These are phyloP conservation scores for Gulo gulo DNA, from an alignment of 2,113 vertebrate species.

Conservation along the genomic window DNA sequence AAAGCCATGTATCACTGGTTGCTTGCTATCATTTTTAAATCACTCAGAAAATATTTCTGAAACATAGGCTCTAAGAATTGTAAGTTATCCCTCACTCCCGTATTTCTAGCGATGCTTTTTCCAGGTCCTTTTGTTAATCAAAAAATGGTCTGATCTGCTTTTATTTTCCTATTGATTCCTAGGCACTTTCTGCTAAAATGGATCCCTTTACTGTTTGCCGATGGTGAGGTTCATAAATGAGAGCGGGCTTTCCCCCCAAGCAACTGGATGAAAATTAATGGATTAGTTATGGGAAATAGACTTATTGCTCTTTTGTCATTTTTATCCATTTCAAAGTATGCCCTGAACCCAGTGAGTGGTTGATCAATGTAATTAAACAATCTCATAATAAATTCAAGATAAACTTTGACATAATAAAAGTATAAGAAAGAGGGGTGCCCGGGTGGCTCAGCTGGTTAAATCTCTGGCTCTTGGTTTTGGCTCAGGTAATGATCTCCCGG, in stretches of 20 bases:
- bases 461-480: neutral
- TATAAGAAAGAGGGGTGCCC: neutral
- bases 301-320: slow-evolving; percentile 25
- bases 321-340: slow-evolving; percentile 21
- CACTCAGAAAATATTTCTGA: neutral
- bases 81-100: neutral
- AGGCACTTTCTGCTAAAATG: neutral
- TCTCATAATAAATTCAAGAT: slow-evolving; percentile 14
- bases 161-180: neutral
- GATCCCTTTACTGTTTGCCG: neutral
- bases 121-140: neutral
- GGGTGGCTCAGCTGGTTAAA: neutral
- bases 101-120: neutral
- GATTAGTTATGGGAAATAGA: neutral
- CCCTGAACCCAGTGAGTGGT: neutral
- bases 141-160: neutral
- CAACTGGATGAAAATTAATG: slow-evolving; percentile 9
- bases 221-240: neutral
- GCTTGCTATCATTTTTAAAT: neutral
- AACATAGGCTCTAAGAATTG: neutral
- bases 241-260: neutral
- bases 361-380: slow-evolving; percentile 28
- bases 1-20: neutral
- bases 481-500: neutral
- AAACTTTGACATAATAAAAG: neutral